Evolutionary conservation across 2,797 vertebrate species (phyloP).

Genomic region (Netta rufina): DNA sequence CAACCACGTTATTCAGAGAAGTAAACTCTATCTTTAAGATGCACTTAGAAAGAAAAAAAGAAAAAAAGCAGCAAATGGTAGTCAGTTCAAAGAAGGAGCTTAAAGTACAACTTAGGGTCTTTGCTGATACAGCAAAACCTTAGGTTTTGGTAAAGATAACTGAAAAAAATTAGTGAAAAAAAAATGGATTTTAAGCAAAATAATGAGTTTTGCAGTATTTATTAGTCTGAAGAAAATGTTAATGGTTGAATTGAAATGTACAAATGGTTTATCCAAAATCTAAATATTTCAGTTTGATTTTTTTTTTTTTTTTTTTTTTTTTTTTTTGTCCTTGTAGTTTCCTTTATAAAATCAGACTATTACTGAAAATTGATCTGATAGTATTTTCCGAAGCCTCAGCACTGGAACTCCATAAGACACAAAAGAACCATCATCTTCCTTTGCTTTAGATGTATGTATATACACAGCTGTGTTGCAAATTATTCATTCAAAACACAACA

Average conservation of each 20-base stretch:
- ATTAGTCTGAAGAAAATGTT: neutral
- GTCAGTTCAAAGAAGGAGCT: neutral
- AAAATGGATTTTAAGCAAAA: neutral
- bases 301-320: neutral
- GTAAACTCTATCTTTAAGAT: neutral
- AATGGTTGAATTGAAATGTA: neutral
- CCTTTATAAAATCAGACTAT: neutral
- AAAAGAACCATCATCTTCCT: neutral
- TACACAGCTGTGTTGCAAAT: neutral
- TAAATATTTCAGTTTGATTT: neutral
- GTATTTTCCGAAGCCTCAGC: neutral
- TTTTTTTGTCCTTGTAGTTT: neutral
- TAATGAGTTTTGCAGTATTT: neutral
- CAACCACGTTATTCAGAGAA: neutral
- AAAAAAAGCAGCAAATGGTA: neutral
- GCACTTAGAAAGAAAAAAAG: neutral
- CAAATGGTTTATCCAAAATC: neutral
- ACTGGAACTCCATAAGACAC: neutral
- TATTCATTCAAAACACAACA: neutral
- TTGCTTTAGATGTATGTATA: neutral
- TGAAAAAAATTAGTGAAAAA: neutral
- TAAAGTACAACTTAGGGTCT: neutral
- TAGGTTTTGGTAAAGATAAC: neutral
- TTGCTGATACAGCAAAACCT: too few species aligned
- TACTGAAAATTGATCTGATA: neutral